Percentiles rank a stretch among this genome's conserved stretches.
phyloP scores from a whole-genome alignment of 2,797 vertebrate genomes.

The Pitangus sulphuratus region DNA sequence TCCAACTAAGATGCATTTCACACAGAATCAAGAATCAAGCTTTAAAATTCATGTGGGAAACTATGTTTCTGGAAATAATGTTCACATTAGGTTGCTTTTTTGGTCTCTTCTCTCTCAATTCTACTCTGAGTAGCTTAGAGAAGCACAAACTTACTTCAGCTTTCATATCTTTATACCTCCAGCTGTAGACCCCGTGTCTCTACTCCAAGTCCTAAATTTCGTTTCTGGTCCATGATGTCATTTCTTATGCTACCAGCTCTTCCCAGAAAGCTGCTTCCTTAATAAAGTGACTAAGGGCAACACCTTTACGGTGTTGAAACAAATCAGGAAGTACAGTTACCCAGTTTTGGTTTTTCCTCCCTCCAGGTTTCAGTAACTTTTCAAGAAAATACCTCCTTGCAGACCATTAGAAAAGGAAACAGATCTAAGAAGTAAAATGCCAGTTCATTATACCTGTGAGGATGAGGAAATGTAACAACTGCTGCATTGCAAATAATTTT shows the following conservation, averaged over 20 bases:
- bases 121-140: not conserved
- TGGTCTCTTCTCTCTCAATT: not conserved
- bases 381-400: conserved; percentile 4
- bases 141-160: not conserved
- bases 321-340: not conserved
- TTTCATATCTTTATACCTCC: not conserved
- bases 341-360: not conserved
- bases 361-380: conserved; percentile 34
- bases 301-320: not conserved
- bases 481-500: not conserved
- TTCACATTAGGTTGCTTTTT: not conserved
- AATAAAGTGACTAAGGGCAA: not conserved
- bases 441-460: not conserved
- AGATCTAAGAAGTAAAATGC: conserved; percentile 40
- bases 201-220: not conserved
- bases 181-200: not conserved
- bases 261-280: not conserved
- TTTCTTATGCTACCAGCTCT: not conserved
- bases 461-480: not conserved
- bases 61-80: not conserved
- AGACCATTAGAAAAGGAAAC: conserved; percentile 32
- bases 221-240: not conserved
- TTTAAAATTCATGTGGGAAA: not conserved
- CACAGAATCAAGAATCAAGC: not conserved
- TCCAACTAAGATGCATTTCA: not conserved